These are phyloP conservation scores for Pangasianodon gigas DNA, from an alignment of 2,113 vertebrate species.

Conservation along the genomic window DNA sequence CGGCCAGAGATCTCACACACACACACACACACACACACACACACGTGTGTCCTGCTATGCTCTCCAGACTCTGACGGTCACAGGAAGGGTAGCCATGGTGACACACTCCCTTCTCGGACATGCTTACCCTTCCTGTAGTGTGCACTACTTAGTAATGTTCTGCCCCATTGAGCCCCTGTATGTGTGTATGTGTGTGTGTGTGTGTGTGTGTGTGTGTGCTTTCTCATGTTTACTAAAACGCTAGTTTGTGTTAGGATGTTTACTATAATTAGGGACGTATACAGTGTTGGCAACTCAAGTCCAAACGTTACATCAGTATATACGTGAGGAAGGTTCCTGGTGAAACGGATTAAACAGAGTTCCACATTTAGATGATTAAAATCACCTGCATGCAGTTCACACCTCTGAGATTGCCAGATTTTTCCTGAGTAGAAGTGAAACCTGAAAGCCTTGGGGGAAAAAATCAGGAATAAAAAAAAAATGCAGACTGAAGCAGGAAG, in stretches of 20 bases:
- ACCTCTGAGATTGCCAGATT: not conserved
- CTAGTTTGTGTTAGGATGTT: not conserved
- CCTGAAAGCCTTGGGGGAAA: not conserved
- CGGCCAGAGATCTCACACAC: slow-evolving; percentile 38
- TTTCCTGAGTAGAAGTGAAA: not conserved
- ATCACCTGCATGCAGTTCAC: not conserved
- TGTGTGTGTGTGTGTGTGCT: slow-evolving; percentile 24
- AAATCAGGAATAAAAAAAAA: not conserved
- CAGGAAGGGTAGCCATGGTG: slow-evolving; percentile 58
- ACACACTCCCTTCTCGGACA: slow-evolving; percentile 25
- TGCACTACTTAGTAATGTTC: slow-evolving; percentile 24
- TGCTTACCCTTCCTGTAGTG: slow-evolving; percentile 47
- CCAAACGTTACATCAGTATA: not conserved
- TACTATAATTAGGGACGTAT: not conserved
- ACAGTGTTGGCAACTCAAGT: no score
- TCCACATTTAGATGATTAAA: not conserved
- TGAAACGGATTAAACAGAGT: not conserved
- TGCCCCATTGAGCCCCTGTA: not conserved
- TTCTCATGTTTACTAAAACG: not conserved
- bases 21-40: slow-evolving; percentile 44
- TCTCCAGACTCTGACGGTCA: slow-evolving; percentile 58
- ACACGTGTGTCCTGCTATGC: slow-evolving; percentile 57
- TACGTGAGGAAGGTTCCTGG: not conserved
- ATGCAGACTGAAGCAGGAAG: not conserved
- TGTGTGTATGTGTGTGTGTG: slow-evolving; percentile 33